phyloP scores from a whole-genome alignment of 2,797 vertebrate species.

The Phylloscopus collybita region DNA sequence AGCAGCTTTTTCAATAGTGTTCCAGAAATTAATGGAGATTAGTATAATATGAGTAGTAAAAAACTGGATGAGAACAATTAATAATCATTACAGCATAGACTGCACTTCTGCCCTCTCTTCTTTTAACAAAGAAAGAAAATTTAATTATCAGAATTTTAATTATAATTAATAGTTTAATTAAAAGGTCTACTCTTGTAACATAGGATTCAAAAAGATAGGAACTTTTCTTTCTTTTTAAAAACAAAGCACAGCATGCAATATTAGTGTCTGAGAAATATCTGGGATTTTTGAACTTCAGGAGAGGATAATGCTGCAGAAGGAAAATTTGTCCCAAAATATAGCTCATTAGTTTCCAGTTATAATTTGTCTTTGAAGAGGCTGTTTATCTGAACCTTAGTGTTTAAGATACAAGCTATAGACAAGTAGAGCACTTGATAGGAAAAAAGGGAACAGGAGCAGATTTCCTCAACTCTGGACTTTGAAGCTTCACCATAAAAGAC shows the following conservation, averaged over 20 bases:
- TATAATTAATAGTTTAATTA: neutral
- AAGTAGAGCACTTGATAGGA: neutral
- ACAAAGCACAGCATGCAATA: neutral
- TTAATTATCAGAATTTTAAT: neutral
- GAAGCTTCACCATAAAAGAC: neutral
- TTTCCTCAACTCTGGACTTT: neutral
- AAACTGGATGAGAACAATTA: neutral
- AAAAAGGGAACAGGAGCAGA: neutral
- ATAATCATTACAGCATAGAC: neutral
- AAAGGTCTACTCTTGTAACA: neutral
- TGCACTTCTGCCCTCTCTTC: neutral
- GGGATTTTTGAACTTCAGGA: neutral
- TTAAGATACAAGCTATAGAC: neutral
- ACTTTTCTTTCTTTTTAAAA: neutral
- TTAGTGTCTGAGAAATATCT: neutral
- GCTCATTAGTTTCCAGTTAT: neutral
- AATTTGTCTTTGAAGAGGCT: neutral
- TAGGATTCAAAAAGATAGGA: neutral
- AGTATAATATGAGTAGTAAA: neutral
- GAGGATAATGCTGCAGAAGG: neutral
- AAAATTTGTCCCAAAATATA: neutral
- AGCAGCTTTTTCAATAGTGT: neutral
- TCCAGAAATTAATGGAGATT: neutral
- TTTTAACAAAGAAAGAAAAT: neutral
- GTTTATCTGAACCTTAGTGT: neutral